phyloP scores from a whole-genome alignment of 2,888 invertebrate species.

The Brenthis ino region DNA sequence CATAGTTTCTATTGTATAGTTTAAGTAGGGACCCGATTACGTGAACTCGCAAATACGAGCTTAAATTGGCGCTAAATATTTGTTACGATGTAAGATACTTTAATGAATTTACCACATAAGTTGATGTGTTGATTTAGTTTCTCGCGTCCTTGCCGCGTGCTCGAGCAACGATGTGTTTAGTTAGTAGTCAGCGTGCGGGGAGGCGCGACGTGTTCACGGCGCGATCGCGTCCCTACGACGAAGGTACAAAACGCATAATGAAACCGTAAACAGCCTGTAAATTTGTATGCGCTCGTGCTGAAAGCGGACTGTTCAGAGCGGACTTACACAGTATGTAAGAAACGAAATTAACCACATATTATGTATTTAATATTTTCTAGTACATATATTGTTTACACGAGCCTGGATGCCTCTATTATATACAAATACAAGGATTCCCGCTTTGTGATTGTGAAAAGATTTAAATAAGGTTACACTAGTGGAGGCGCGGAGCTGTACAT shows the following conservation, averaged over 20 bases:
- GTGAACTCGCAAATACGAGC: slow-evolving; percentile 49
- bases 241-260: slow-evolving; percentile 77
- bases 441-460: too few species aligned
- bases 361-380: too few species aligned
- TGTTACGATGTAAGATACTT: slow-evolving; percentile 16
- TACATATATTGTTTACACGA: too few species aligned
- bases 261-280: slow-evolving; percentile 37
- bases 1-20: slow-evolving; percentile 44
- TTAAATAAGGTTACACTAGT: too few species aligned
- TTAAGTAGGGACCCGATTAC: slow-evolving; percentile 65
- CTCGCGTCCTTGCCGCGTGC: not conserved
- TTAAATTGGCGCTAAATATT: slow-evolving; percentile 3
- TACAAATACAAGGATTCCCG: too few species aligned
- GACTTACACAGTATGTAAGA: too few species aligned
- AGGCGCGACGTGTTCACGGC: slow-evolving; percentile 46
- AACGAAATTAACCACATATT: too few species aligned
- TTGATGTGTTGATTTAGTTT: not conserved
- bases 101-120: slow-evolving; percentile 12
- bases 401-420: too few species aligned
- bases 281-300: slow-evolving; percentile 36
- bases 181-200: not conserved
- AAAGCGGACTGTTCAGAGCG: too few species aligned
- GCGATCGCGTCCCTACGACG: slow-evolving; percentile 60
- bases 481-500: too few species aligned
- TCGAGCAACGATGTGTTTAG: not conserved